Conservation (phyloP, 2,888 invertebrate species). For the Eustalomyia histrio region DNA sequence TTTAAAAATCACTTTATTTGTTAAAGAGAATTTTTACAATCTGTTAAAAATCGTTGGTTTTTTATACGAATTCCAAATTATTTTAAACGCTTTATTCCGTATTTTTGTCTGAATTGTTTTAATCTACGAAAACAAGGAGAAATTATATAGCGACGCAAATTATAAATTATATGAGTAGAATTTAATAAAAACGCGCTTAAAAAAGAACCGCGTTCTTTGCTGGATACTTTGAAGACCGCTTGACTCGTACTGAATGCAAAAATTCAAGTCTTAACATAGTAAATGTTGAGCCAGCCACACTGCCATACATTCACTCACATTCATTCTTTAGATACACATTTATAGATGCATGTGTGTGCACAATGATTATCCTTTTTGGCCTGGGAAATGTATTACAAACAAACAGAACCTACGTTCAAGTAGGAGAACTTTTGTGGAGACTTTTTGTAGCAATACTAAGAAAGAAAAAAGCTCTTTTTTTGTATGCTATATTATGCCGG, state of each 20-base stretch:
- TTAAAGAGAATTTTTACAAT: neutral
- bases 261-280: slow-evolving; percentile 70
- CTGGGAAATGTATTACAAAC: slow-evolving; percentile 48
- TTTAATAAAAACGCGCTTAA: slow-evolving; percentile 80
- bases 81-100: slow-evolving; percentile 48
- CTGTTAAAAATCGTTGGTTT: slow-evolving; percentile 3
- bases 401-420: slow-evolving; percentile 29
- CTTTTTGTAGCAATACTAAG: neutral
- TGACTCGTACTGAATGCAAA: slow-evolving; percentile 78
- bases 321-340: neutral
- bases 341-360: neutral
- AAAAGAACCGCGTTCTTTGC: slow-evolving; percentile 79
- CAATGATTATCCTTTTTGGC: slow-evolving; percentile 42
- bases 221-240: slow-evolving; percentile 80
- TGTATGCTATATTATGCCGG: neutral
- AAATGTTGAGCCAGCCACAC: slow-evolving; percentile 72
- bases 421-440: neutral
- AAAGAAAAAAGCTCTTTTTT: neutral
- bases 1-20: neutral
- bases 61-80: slow-evolving; percentile 29
- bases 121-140: slow-evolving; percentile 79
- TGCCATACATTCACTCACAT: slow-evolving; percentile 29
- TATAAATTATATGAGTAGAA: slow-evolving; percentile 80
- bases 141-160: slow-evolving; percentile 80
- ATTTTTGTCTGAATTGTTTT: slow-evolving; percentile 66